Percentiles rank a stretch among this genome's conserved stretches.
phyloP scores from a whole-genome alignment of 2,113 vertebrate genomes.

The Oreochromis aureus region DNA sequence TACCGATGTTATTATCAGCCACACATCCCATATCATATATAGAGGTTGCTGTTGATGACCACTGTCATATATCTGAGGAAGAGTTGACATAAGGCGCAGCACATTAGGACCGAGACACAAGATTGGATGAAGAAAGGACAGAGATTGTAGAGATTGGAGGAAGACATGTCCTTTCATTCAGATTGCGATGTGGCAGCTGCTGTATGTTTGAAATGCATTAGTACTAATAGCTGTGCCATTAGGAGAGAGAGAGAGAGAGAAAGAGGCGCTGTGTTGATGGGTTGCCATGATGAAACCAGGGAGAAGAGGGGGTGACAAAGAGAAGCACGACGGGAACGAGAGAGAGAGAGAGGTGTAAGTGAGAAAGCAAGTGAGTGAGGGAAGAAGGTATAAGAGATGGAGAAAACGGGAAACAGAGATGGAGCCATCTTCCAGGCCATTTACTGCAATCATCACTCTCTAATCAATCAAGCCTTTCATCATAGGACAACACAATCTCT shows the following conservation, averaged over 20 bases:
- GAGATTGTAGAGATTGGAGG: conserved; percentile 56
- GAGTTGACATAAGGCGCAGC: conserved; percentile 7
- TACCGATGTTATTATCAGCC: background rate
- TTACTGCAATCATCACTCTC: conserved; percentile 80
- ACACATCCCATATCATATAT: background rate
- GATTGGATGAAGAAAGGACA: conserved; percentile 33
- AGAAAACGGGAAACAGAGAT: conserved; percentile 62
- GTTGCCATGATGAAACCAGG: conserved; percentile 78
- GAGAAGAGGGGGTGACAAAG: conserved; percentile 54
- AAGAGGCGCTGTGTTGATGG: conserved; percentile 74
- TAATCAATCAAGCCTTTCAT: conserved; percentile 81
- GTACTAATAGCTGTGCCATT: conserved; percentile 87
- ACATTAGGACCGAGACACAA: conserved; percentile 8
- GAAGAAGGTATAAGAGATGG: conserved; percentile 38
- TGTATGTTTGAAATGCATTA: conserved; percentile 86
- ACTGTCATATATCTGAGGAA: background rate
- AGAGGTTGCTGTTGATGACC: background rate
- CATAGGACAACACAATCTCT: conserved; percentile 67
- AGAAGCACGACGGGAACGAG: background rate
- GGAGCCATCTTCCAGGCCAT: conserved; percentile 78
- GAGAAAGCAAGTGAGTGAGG: background rate
- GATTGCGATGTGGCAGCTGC: conserved; percentile 79
- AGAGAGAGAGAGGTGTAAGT: conserved; percentile 21
- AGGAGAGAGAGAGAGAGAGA: conserved; percentile 70
- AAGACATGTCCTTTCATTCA: conserved; percentile 73